These are phyloP conservation scores for Globodera rostochiensis DNA, from an alignment of 1,140 invertebrate species.

Conservation along the genomic window DNA sequence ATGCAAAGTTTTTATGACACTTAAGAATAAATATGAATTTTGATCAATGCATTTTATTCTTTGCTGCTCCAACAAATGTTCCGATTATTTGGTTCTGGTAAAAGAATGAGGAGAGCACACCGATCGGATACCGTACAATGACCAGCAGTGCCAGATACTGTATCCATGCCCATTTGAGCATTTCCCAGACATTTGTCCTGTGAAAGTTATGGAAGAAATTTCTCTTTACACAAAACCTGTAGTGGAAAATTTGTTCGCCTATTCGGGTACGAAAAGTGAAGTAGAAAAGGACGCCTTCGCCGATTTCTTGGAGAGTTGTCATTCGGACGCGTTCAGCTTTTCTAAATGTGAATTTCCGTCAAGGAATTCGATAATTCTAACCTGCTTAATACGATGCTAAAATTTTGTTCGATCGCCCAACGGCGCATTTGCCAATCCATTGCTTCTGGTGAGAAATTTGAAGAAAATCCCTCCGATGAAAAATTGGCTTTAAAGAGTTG, in stretches of 20 bases:
- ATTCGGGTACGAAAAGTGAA: constrained; percentile 34
- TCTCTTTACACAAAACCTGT: constrained; percentile 9
- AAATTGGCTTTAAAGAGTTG: background rate
- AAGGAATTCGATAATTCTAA: background rate
- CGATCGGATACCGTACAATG: constrained; percentile 27
- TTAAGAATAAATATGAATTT: constrained; percentile 18
- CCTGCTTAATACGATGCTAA: constrained; percentile 6
- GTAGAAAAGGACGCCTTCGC: background rate
- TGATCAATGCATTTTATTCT: constrained; percentile 12
- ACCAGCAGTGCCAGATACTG: constrained; percentile 41
- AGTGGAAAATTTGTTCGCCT: constrained; percentile 31
- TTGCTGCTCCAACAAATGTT: constrained; percentile 22
- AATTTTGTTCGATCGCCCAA: constrained; percentile 19
- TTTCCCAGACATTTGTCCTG: constrained; percentile 39
- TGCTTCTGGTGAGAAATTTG: constrained; percentile 1
- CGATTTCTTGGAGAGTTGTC: background rate
- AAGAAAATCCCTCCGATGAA: background rate
- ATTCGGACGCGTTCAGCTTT: background rate
- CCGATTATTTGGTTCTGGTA: constrained; percentile 46
- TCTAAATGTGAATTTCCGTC: background rate
- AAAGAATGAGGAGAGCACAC: constrained; percentile 33
- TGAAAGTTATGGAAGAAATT: background rate
- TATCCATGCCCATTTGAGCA: constrained; percentile 49
- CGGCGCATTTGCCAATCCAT: constrained; percentile 7
- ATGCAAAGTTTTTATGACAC: background rate